Evolutionary conservation across 2,888 invertebrate species (phyloP), one percentile per base, ranked within the genome.

Genomic region (Harpalus rufipes): DNA sequence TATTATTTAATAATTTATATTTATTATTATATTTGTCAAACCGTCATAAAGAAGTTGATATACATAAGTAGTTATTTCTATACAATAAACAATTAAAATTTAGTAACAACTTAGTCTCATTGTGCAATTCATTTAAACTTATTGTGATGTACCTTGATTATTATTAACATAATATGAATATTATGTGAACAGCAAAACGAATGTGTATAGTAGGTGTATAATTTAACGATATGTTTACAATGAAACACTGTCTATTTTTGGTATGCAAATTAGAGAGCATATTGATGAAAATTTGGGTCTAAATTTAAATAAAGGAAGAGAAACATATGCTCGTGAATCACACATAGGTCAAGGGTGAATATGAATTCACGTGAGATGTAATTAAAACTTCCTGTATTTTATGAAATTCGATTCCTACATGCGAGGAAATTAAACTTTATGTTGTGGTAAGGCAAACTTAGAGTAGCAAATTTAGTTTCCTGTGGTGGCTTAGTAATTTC

Each of bases 331-430:
- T 74, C 41, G 41, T 74, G 21, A 74, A 74, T 74, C 18, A 74
- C 18, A 18, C 72, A 74, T 74, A 74, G 72, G 44, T 74, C 72
- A 74, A 44, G 72, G 72, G 72, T 74, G 72, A 74, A 74, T 74
- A 44, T 74, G 10, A 44, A 44, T 74, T 44, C n/a, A 1, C 14
- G 68, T 14, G 14, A 25, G 32, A 68, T 68, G 68, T 14, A 68
- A 68, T 68, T 68, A 68, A 68, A 68, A 68, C 72, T 74, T 74
- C 72, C 72, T 74, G 51, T 16, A 44, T 74, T 74, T 44, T 74
- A 44, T 74, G 72, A 44, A 74, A 74, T 2, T 18, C 41, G 16
- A 21, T 44, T 74, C 41, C 12, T 74, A 8, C 14, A 74, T 41
- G 44, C 72, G 44, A 74, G 72, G 44, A 74, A 74, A 44, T 74